These are phyloP conservation scores for Palythoa heliodiscus DNA, from an alignment of 92 coral and sea anemone genomes.

Conservation along the genomic window DNA sequence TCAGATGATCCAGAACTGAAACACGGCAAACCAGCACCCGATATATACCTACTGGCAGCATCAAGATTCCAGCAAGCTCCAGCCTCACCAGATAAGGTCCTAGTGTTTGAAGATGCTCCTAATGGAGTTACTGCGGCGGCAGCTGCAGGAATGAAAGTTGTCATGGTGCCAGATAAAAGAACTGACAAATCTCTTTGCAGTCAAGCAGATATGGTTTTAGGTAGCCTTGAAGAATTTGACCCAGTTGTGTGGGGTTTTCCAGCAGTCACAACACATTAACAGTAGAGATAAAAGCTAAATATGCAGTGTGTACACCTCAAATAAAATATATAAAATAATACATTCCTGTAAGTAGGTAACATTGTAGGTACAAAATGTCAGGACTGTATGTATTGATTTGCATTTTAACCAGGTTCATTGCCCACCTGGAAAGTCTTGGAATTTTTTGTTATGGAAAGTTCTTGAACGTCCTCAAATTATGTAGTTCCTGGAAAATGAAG, in stretches of 20 bases:
- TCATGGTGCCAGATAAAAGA: constrained; percentile 89
- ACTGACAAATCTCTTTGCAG: constrained; percentile 69
- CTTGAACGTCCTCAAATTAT: no score
- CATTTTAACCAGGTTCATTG: no score
- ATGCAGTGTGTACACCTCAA: no score
- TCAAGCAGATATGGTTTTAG: constrained; percentile 67
- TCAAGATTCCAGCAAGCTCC: constrained; percentile 75
- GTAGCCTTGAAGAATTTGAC: constrained; percentile 81
- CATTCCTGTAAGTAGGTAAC: no score
- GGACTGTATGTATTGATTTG: no score
- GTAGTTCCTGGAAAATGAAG: no score
- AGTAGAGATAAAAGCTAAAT: background rate
- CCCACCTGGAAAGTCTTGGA: no score
- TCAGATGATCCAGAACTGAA: constrained; percentile 88
- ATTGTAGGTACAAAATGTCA: no score
- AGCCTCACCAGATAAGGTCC: constrained; percentile 73
- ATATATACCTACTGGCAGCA: constrained; percentile 83
- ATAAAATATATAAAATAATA: no score
- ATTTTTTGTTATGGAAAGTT: no score
- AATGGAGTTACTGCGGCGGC: constrained; percentile 91
- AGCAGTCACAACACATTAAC: background rate
- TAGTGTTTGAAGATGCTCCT: constrained; percentile 97
- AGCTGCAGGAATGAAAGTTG: constrained; percentile 94
- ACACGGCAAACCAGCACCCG: constrained; percentile 93
- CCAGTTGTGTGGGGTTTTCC: constrained; percentile 95